These are phyloP conservation scores for Mactra quadrangularis DNA, from an alignment of 1,140 invertebrate species.

Conservation along the genomic window DNA sequence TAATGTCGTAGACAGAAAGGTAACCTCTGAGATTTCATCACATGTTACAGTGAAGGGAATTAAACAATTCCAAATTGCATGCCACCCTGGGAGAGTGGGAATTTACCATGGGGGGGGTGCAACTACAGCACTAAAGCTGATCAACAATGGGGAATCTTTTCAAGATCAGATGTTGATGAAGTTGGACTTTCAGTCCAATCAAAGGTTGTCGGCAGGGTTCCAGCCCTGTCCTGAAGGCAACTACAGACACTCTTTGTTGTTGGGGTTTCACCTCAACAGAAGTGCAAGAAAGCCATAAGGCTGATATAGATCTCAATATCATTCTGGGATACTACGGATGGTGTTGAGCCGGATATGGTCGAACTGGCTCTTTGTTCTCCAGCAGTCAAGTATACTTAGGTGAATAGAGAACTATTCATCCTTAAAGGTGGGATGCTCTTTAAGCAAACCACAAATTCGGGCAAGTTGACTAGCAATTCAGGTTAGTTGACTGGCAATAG, in stretches of 20 bases:
- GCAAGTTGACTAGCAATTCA: too few species aligned
- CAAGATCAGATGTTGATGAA: neutral
- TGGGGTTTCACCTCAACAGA: too few species aligned
- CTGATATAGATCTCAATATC: neutral
- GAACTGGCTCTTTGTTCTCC: neutral
- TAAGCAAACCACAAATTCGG: neutral
- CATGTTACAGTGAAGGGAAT: too few species aligned
- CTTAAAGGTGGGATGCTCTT: neutral
- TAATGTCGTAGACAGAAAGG: too few species aligned
- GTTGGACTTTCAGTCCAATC: neutral
- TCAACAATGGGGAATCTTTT: neutral
- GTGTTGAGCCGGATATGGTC: neutral
- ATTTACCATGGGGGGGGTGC: slow-evolving; percentile 27
- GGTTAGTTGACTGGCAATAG: too few species aligned
- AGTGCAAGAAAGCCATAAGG: neutral
- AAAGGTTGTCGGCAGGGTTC: neutral
- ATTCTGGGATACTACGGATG: neutral
- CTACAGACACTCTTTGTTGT: neutral
- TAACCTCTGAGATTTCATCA: too few species aligned
- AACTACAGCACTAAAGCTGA: neutral
- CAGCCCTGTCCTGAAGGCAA: neutral
- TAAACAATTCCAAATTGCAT: neutral
- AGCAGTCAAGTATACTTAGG: neutral
- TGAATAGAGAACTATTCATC: slow-evolving; percentile 1
- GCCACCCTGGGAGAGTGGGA: neutral